These are phyloP conservation scores for Nylanderia fulva DNA, from an alignment of 1,140 invertebrate species.

Conservation along the genomic window DNA sequence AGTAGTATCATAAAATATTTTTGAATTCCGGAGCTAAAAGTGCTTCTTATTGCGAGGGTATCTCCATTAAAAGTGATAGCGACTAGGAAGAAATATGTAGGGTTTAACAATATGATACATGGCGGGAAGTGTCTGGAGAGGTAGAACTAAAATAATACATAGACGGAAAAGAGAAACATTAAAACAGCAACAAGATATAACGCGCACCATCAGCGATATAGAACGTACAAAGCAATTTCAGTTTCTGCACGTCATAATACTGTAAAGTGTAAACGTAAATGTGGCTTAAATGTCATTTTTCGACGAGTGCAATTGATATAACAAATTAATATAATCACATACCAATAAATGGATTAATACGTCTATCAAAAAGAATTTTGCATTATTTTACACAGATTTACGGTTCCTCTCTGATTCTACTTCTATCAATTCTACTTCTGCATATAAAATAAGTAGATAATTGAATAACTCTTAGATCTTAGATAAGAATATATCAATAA, in stretches of 20 bases:
- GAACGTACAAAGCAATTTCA: constrained; percentile 28
- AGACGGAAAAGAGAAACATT: constrained; percentile 30
- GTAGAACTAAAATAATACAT: constrained; percentile 46
- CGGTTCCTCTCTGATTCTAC: not conserved
- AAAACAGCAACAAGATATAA: constrained; percentile 34
- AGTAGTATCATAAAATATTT: constrained; percentile 28
- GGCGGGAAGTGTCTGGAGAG: constrained; percentile 17
- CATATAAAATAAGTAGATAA: constrained; percentile 6
- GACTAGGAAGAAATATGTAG: constrained; percentile 40
- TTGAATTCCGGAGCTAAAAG: constrained; percentile 10
- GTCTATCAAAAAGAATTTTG: not conserved
- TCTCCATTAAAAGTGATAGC: constrained; percentile 10
- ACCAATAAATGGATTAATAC: not conserved
- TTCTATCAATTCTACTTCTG: not conserved
- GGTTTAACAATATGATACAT: constrained; percentile 53
- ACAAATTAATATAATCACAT: constrained; percentile 40
- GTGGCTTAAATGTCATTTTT: constrained; percentile 18
- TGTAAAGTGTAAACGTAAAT: not conserved
- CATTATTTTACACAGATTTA: constrained; percentile 2
- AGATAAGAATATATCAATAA: not conserved
- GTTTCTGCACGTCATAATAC: not conserved
- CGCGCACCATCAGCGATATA: not conserved
- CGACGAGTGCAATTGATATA: not conserved
- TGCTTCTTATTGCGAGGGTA: not conserved
- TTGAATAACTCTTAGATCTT: constrained; percentile 12